Conservation (phyloP, 1,140 invertebrate genomes). For the Ctenoplectra terminalis region DNA sequence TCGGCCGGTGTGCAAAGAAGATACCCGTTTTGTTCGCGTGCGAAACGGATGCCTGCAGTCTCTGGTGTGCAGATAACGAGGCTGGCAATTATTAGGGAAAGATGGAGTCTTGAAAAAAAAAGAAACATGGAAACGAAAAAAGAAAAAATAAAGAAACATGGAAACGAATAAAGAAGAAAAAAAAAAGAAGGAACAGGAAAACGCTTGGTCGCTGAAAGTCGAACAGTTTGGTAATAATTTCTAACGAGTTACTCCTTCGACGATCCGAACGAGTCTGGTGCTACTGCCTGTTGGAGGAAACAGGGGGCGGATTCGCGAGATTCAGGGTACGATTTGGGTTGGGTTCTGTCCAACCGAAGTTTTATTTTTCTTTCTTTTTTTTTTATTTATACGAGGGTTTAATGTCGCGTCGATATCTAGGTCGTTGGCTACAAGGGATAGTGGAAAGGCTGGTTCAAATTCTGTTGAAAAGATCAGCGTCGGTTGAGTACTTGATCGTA, state of each 20-base stretch:
- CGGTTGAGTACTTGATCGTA: too few relatives aligned
- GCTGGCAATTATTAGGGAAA: slow-evolving; percentile 42
- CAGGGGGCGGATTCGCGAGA: neutral
- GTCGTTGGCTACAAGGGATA: too few relatives aligned
- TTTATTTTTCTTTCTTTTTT: neutral
- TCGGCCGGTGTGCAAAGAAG: slow-evolving; percentile 18
- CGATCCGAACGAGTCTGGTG: neutral
- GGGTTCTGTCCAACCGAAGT: neutral
- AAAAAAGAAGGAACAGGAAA: neutral
- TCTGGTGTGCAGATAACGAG: slow-evolving; percentile 40
- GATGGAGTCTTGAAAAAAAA: neutral
- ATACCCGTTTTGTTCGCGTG: slow-evolving; percentile 38
- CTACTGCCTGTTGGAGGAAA: too few relatives aligned
- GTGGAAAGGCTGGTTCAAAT: too few relatives aligned
- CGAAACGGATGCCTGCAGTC: slow-evolving; percentile 30
- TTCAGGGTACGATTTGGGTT: neutral
- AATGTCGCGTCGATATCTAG: too few relatives aligned
- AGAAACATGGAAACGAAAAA: neutral
- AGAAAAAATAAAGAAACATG: neutral
- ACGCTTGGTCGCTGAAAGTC: too few relatives aligned
- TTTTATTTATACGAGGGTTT: too few relatives aligned
- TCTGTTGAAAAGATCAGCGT: too few relatives aligned
- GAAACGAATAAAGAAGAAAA: too few relatives aligned
- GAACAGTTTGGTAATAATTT: slow-evolving; percentile 13
- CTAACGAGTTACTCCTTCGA: neutral